phyloP scores from a whole-genome alignment of 2,888 invertebrate genomes.

The Hoplodrina ambigua region DNA sequence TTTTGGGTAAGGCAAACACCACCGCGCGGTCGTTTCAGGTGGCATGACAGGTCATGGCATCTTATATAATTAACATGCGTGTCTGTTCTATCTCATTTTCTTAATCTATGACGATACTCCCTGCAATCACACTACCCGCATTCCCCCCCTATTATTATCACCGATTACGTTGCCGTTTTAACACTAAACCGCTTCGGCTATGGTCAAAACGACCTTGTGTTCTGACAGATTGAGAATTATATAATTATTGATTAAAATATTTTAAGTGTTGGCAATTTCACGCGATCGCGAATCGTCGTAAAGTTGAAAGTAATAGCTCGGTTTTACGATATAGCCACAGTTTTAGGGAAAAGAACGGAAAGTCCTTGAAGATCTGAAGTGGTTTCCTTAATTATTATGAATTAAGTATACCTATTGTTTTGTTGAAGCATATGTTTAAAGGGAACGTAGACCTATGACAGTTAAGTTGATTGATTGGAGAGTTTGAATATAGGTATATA shows the following conservation, averaged over 20 bases:
- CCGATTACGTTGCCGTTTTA: conserved; percentile 59
- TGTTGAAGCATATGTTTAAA: no score
- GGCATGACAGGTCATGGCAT: no score
- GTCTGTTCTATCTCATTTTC: not conserved
- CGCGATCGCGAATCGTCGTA: conserved; percentile 41
- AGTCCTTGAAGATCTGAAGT: conserved; percentile 21
- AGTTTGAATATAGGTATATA: no score
- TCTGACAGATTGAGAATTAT: conserved; percentile 60
- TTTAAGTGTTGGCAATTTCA: conserved; percentile 55
- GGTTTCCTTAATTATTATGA: conserved; percentile 2
- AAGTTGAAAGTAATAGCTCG: conserved; percentile 44
- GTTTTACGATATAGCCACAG: conserved; percentile 29
- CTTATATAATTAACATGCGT: not conserved
- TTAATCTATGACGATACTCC: conserved; percentile 36
- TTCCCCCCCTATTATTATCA: conserved; percentile 59
- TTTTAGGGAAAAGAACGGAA: conserved; percentile 19
- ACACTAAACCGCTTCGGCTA: conserved; percentile 50
- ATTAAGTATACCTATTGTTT: not conserved
- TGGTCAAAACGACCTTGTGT: conserved; percentile 55
- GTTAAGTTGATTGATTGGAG: no score
- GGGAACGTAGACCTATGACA: no score
- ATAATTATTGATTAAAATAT: conserved; percentile 61
- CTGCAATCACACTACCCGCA: conserved; percentile 53
- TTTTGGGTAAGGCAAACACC: no score
- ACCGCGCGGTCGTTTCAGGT: no score